These are phyloP conservation scores for Pelodytes ibericus DNA, from an alignment of 2,797 vertebrate species.

Conservation along the genomic window DNA sequence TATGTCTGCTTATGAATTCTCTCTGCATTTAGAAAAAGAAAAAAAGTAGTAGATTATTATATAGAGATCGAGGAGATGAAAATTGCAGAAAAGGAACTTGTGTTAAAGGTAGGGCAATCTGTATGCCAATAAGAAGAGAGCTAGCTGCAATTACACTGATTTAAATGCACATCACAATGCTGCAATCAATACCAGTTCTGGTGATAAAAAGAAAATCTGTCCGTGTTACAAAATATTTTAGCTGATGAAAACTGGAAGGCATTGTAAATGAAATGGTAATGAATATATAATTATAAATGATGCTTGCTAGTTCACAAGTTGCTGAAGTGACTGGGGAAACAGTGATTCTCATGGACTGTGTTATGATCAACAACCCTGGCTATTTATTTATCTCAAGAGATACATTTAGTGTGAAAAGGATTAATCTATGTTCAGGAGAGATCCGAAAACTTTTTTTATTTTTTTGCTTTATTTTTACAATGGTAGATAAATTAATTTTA, in stretches of 20 bases:
- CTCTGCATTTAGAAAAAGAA: conserved; percentile 40
- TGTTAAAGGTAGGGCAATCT: conserved; percentile 12
- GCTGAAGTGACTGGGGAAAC: too few relatives aligned
- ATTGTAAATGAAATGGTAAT: background rate
- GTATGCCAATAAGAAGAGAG: background rate
- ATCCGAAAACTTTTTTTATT: too few relatives aligned
- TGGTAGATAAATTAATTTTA: too few relatives aligned
- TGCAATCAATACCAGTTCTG: background rate
- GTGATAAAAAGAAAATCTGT: background rate
- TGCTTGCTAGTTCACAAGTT: background rate
- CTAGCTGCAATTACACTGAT: background rate
- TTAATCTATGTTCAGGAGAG: too few relatives aligned
- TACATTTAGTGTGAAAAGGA: too few relatives aligned
- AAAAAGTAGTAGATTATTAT: conserved; percentile 39
- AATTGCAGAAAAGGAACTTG: background rate
- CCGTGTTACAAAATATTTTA: background rate
- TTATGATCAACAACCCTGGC: background rate
- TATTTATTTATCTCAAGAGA: too few relatives aligned
- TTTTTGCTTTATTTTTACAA: too few relatives aligned
- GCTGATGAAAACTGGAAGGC: background rate
- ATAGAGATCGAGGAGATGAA: conserved; percentile 29
- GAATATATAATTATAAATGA: background rate
- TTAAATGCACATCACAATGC: background rate
- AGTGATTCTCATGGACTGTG: background rate
- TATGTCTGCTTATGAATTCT: conserved; percentile 30